These are phyloP conservation scores for Sminthurinus signatus DNA, from an alignment of 1,140 invertebrate genomes.

Conservation along the genomic window DNA sequence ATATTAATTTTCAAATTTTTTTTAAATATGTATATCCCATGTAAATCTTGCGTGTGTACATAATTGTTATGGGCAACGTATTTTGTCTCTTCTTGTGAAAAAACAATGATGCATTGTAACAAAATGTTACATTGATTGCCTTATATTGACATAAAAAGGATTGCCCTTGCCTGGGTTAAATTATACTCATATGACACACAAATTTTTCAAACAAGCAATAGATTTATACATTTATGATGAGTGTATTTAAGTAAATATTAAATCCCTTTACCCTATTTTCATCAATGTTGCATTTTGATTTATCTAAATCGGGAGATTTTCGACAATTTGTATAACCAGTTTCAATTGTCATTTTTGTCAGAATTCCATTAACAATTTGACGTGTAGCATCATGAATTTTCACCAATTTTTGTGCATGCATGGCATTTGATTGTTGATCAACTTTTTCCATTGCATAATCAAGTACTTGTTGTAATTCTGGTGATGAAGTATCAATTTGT, in stretches of 20 bases:
- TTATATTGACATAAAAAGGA: no score
- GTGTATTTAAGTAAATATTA: neutral
- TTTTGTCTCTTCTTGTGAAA: no score
- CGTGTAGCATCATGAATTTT: constrained; percentile 20
- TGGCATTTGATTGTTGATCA: constrained; percentile 41
- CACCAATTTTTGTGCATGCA: constrained; percentile 44
- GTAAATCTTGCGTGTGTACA: no score
- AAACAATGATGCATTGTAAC: no score
- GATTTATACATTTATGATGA: neutral
- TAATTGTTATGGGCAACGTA: no score
- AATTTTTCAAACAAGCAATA: neutral
- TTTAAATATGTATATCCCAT: no score
- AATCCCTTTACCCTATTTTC: constrained; percentile 15
- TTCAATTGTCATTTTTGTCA: constrained; percentile 42
- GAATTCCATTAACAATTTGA: constrained; percentile 33
- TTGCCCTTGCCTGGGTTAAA: no score
- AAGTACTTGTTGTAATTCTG: constrained; percentile 44
- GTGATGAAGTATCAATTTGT: constrained; percentile 42
- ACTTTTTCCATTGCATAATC: constrained; percentile 45
- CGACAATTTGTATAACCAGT: constrained; percentile 39
- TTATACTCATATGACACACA: neutral
- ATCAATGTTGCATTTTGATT: constrained; percentile 25
- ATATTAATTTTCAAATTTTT: no score
- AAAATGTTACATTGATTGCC: constrained; percentile 50
- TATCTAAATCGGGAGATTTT: constrained; percentile 27